A percentile compares a stretch with the other conserved stretches of the same genome.
Evolutionary conservation across 1,140 invertebrate genomes (phyloP).

Genomic region (Drosophila pallidifrons): DNA sequence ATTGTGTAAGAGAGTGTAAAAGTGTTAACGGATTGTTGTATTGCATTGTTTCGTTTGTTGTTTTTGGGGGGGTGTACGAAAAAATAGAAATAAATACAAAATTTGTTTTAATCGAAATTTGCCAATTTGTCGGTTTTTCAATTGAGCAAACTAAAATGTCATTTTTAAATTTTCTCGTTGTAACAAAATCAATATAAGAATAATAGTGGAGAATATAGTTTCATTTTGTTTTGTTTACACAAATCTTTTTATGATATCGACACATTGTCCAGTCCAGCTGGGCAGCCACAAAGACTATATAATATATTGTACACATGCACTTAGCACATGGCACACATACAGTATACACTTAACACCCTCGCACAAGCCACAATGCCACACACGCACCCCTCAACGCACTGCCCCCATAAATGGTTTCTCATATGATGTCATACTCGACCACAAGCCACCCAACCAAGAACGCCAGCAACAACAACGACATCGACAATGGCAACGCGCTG

Average conservation of each 20-base stretch:
- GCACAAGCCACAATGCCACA: conserved; percentile 13
- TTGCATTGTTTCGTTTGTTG: conserved; percentile 37
- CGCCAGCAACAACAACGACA: conserved; percentile 10
- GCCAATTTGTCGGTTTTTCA: conserved; percentile 53
- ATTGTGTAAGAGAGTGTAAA: conserved; percentile 31
- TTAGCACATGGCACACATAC: conserved; percentile 59
- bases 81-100: conserved; percentile 76
- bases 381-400: conserved; percentile 14
- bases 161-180: not conserved
- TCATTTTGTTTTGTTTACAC: not conserved
- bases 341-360: conserved; percentile 72
- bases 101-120: conserved; percentile 64
- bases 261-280: not conserved
- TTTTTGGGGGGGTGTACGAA: conserved; percentile 55
- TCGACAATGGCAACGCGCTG: conserved; percentile 17
- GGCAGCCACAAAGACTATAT: not conserved
- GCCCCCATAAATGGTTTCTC: conserved; percentile 15
- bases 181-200: conserved; percentile 11
- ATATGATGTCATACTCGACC: conserved; percentile 46
- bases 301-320: conserved; percentile 57
- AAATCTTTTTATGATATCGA: conserved; percentile 11
- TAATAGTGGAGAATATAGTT: not conserved
- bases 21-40: conserved; percentile 23
- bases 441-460: conserved; percentile 12
- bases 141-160: conserved; percentile 56